Base-by-base conservation (phyloP, 2,113 vertebrate genomes). In the Hemiscyllium ocellatum region DNA sequence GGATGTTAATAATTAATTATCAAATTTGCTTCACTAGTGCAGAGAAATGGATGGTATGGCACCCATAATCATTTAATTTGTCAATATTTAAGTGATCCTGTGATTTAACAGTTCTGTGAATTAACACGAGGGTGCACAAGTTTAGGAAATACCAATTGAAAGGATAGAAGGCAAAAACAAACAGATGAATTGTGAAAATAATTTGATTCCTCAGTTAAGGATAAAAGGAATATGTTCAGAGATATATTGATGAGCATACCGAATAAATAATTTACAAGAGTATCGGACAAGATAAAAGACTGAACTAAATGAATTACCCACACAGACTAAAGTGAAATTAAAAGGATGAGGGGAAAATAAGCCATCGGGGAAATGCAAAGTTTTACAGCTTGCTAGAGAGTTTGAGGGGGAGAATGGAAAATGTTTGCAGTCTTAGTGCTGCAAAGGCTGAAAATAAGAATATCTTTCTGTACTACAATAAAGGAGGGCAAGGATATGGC, bases 181-280 rank as follows among this genome's bases (percentile, higher is more conserved):
- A 91, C 29, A 91, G 56, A 65, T 93, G 20, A 93, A 93, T 65
- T 93, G 33, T 61, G 89, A 22, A 37, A 93, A 68, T 93, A n/a
- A 93, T 68, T 93, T 93, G 61, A 66, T 66, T 93, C 61, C 65
- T 93, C 89, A 66, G n/a, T 37, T 17, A 33, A 66, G 33, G 89
- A 93, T 93, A 22, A 93, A 37, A 93, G 33, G n/a, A 93, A 66
- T 20, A 93, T 61, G 61, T 93, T 93, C 89, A 93, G 66, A 93
- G 61, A 33, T 66, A 5, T 65, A 93, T 93, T 93, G 89, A 66
- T 93, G 89, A 68, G 20, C 89, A 66, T 37, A 61, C 37, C 37
- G 61, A 17, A 93, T 68, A 66, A 93, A 65, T 93, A 37, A 93
- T 93, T 93, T 66, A 22, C 61, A 93, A 66, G n/a, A 93, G 37